These are phyloP conservation scores for Falco punctatus DNA, from an alignment of 2,113 vertebrate genomes.

Conservation along the genomic window DNA sequence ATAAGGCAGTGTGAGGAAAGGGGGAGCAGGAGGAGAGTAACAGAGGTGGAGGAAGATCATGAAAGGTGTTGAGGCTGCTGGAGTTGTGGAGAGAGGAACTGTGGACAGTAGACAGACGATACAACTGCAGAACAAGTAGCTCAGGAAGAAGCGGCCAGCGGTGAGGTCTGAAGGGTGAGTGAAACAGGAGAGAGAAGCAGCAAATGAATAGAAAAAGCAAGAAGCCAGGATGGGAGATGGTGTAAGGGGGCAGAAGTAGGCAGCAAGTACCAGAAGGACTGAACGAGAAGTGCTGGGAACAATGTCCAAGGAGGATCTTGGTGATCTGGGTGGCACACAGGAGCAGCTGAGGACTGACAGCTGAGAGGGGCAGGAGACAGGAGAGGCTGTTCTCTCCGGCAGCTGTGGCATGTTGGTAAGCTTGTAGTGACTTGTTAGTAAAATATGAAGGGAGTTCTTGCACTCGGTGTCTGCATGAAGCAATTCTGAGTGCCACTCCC, in stretches of 20 bases:
- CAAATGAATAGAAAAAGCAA: not conserved
- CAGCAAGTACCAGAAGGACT: not conserved
- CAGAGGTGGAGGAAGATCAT: not conserved
- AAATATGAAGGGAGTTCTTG: conserved; percentile 15
- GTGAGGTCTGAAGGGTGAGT: not conserved
- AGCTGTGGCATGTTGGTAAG: not conserved
- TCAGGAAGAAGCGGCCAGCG: not conserved
- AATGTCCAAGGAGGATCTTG: not conserved
- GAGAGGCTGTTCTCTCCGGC: not conserved
- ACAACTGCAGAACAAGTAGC: not conserved
- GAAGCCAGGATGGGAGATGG: not conserved
- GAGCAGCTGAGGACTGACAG: not conserved
- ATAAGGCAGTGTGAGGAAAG: not conserved
- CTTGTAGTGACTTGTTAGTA: conserved; percentile 39
- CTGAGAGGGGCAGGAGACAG: not conserved
- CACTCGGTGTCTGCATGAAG: not conserved
- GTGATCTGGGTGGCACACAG: not conserved
- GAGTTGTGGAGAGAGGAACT: not conserved
- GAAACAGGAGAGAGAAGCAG: not conserved
- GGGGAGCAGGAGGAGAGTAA: not conserved
- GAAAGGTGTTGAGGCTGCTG: not conserved
- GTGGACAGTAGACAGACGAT: not conserved
- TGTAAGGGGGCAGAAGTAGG: not conserved
- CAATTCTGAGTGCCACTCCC: conserved; percentile 18
- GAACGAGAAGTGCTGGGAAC: not conserved